Evolutionary conservation across 2,797 vertebrate genomes (phyloP).

Genomic region (Nannoperca obscura): DNA sequence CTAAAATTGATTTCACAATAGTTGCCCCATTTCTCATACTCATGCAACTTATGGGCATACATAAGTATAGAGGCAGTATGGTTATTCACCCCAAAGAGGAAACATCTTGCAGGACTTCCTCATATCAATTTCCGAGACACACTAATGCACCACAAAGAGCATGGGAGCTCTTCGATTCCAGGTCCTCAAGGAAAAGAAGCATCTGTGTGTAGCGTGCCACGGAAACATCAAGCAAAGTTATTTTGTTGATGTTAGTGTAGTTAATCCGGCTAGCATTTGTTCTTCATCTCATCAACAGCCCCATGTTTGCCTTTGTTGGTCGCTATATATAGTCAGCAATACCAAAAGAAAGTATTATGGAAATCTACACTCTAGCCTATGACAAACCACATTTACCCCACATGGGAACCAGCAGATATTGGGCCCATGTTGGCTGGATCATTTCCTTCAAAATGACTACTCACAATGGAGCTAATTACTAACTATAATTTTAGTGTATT

Average conservation of each 20-base stretch:
- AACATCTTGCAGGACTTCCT: slow-evolving; percentile 82
- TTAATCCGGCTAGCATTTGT: neutral
- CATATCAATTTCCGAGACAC: slow-evolving; percentile 56
- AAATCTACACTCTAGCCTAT: neutral
- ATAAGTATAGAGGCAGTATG: neutral
- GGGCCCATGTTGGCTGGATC: neutral
- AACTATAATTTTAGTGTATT: neutral
- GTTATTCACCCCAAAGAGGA: slow-evolving; percentile 67
- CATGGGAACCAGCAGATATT: neutral
- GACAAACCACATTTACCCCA: neutral
- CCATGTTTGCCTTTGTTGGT: neutral
- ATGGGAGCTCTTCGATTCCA: slow-evolving; percentile 15
- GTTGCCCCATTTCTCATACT: slow-evolving; percentile 40
- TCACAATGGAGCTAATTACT: neutral
- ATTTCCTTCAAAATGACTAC: too few relatives aligned
- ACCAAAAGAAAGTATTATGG: neutral
- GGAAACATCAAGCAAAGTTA: neutral
- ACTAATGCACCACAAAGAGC: slow-evolving; percentile 43
- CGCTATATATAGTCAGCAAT: too few relatives aligned
- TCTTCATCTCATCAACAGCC: neutral
- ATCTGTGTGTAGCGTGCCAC: slow-evolving; percentile 15
- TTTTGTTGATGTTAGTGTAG: neutral
- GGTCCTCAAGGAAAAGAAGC: slow-evolving; percentile 24
- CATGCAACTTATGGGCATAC: slow-evolving; percentile 42
- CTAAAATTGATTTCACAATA: slow-evolving; percentile 51